Base-by-base conservation (phyloP, 2,888 invertebrate genomes). In the Ectropis crepuscularia region DNA sequence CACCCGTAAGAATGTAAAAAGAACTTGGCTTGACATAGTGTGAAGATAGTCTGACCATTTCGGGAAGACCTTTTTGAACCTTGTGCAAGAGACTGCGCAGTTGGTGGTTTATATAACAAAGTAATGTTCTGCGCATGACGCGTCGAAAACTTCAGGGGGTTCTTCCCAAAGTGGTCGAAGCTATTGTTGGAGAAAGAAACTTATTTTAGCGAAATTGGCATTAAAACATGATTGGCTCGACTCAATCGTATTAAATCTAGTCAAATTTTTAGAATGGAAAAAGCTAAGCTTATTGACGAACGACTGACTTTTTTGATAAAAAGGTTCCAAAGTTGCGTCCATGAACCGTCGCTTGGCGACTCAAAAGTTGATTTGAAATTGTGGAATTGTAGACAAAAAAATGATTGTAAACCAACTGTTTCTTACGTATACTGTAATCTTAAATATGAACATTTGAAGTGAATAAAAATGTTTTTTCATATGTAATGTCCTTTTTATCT, bases 281-380 rank as follows among this genome's bases (percentile, higher is more conserved):
- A 86, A 85, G 86, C 87, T 79, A 81, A 86, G 86, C 85, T 87
- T 86, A 81, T 76, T 43, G 80, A 77, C 73, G 82, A 85, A 89
- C 85, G 90, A 91, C 90, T 90, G 91, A 92, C 83, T 82, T 88
- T 85, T 89, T 86, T 74, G 70, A 71, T 73, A 74, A 81, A 78
- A 78, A 75, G 74, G 74, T 73, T 76, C 73, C 74, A 73, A 77
- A 80, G 39, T 82, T 84, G 86, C 91, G 91, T 91, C 92, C 90
- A 91, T 88, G 87, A 83, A 75, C 68, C 67, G 88, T 88, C 89
- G 90, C 90, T 74, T 77, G 88, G 91, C 91, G 91, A 87, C 89
- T 69, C 75, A 81, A 80, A 83, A 79, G 55, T 60, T 85, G 88
- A 89, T 88, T 91, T 88, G 89, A 89, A 85, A 83, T 82, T 84